Conservation (phyloP, 2,888 invertebrate species). For the Temnothorax unifasciatus region DNA sequence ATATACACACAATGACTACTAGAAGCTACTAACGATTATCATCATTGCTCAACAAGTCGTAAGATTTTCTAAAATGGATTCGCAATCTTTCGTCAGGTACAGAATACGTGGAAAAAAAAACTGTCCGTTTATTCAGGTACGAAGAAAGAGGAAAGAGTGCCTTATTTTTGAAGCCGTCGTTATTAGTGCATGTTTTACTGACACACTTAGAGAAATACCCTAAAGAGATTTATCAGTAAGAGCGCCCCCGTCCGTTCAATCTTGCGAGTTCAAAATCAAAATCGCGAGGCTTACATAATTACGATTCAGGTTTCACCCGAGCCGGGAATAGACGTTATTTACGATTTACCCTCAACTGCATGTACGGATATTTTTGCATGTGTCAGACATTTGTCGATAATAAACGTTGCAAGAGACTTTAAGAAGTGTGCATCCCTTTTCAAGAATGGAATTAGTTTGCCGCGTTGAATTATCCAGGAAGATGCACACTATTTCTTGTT, state of each 20-base stretch:
- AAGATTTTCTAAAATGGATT: constrained; percentile 20
- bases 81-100: constrained; percentile 45
- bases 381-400: neutral
- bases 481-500: neutral
- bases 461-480: constrained; percentile 15
- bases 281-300: constrained; percentile 53
- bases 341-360: constrained; percentile 76
- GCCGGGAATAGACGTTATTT: constrained; percentile 17
- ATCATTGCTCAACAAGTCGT: constrained; percentile 26
- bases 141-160: constrained; percentile 44
- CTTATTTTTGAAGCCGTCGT: constrained; percentile 37
- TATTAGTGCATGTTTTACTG: constrained; percentile 25
- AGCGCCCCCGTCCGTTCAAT: constrained; percentile 44
- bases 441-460: neutral
- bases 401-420: constrained; percentile 31
- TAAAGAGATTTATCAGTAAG: constrained; percentile 55
- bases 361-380: constrained; percentile 71
- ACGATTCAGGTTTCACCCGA: constrained; percentile 26
- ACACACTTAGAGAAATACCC: constrained; percentile 19
- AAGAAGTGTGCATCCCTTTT: constrained; percentile 17
- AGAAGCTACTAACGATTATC: constrained; percentile 41
- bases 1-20: constrained; percentile 19
- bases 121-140: constrained; percentile 58
- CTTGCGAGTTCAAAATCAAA: constrained; percentile 53
- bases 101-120: constrained; percentile 37